phyloP scores from a whole-genome alignment of 2,797 vertebrate species.

The Nothura maculosa region DNA sequence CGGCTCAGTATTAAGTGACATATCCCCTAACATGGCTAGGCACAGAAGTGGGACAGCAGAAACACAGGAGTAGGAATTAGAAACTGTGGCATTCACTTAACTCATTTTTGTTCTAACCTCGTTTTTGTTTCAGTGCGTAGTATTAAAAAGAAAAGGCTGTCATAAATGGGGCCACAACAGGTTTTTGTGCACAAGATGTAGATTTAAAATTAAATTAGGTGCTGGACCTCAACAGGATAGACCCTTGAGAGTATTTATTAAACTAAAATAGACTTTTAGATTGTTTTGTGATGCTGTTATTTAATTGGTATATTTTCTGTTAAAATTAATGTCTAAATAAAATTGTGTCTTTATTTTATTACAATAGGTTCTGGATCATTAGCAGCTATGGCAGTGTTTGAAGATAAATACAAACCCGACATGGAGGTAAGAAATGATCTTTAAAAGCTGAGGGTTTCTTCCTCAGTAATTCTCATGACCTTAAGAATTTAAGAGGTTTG shows the following conservation, averaged over 20 bases:
- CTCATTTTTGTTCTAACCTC: neutral
- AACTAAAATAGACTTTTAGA: neutral
- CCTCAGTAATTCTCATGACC: neutral
- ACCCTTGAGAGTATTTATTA: neutral
- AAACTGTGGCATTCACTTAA: neutral
- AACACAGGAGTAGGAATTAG: neutral
- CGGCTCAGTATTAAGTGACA: slow-evolving; percentile 2
- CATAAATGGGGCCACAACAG: neutral
- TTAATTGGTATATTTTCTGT: neutral
- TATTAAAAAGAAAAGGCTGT: neutral
- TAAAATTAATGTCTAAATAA: neutral
- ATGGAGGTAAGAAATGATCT: slow-evolving; percentile 88
- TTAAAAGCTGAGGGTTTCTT: neutral
- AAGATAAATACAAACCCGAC: slow-evolving; percentile 92
- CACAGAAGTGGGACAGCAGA: neutral
- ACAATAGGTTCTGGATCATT: slow-evolving; percentile 92
- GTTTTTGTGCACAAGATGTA: neutral
- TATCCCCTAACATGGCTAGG: neutral
- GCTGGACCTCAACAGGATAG: neutral
- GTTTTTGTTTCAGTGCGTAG: neutral
- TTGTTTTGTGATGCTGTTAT: neutral
- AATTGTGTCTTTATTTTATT: slow-evolving; percentile 28
- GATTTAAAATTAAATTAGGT: neutral
- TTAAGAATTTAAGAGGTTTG: neutral
- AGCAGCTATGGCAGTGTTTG: slow-evolving; percentile 97